Conservation (phyloP, 2,797 vertebrate species). For the Acestrorhynchus altus region DNA sequence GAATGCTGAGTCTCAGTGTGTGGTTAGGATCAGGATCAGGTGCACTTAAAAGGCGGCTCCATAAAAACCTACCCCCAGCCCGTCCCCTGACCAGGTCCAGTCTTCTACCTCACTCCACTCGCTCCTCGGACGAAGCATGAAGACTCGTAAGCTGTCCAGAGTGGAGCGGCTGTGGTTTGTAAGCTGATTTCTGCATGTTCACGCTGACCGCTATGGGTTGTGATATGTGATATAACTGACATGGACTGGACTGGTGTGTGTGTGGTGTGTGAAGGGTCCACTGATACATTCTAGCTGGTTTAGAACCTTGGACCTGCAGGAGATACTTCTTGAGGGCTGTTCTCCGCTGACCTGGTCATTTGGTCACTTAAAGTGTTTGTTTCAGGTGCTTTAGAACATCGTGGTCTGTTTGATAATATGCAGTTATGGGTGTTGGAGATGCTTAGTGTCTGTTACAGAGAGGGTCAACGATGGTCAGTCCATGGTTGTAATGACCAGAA, state of each 20-base stretch:
- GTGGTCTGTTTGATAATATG: too few relatives aligned
- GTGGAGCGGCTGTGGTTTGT: constrained; percentile 90
- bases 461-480: neutral
- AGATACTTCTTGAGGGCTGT: too few relatives aligned
- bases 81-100: constrained; percentile 64
- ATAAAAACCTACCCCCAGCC: constrained; percentile 74
- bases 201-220: neutral
- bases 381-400: too few relatives aligned
- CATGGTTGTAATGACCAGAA: neutral
- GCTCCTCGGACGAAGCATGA: constrained; percentile 75
- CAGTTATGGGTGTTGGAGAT: neutral
- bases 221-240: neutral
- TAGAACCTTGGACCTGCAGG: too few relatives aligned
- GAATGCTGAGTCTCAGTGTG: constrained; percentile 55
- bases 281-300: too few relatives aligned
- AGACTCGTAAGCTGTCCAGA: constrained; percentile 82
- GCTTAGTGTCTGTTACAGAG: neutral
- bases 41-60: constrained; percentile 79
- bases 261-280: too few relatives aligned
- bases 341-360: too few relatives aligned
- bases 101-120: constrained; percentile 54
- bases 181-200: constrained; percentile 71
- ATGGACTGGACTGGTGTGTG: too few relatives aligned
- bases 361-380: too few relatives aligned
- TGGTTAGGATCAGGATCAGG: constrained; percentile 70